phyloP scores from a whole-genome alignment of 2,113 vertebrate species.

The Scytalopus superciliaris region DNA sequence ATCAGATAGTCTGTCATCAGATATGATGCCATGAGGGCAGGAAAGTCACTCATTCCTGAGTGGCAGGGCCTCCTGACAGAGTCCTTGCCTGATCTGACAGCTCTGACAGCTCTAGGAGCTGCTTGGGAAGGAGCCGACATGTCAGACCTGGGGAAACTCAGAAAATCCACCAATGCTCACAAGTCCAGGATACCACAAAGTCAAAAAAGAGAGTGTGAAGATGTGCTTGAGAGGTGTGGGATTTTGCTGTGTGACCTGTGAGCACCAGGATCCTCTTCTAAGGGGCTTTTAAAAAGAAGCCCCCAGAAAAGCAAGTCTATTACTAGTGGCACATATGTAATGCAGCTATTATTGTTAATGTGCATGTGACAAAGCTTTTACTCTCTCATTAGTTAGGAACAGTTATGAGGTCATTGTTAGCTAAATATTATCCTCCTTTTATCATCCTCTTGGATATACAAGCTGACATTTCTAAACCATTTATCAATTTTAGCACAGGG shows the following conservation, averaged over 20 bases:
- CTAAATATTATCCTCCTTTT: slow-evolving; percentile 18
- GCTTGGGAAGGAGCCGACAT: neutral
- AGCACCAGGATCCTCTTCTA: neutral
- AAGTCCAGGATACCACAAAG: neutral
- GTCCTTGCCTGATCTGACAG: neutral
- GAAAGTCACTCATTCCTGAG: neutral
- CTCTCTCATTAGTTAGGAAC: neutral
- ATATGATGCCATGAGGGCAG: neutral
- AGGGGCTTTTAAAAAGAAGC: neutral
- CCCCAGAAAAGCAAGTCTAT: neutral
- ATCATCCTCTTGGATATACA: neutral
- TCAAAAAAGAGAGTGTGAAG: neutral
- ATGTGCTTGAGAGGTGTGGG: neutral
- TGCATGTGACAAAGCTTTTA: neutral
- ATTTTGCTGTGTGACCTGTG: neutral
- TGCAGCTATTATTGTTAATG: neutral
- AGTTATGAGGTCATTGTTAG: neutral
- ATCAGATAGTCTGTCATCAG: neutral
- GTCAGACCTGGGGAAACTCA: neutral
- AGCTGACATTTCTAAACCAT: neutral
- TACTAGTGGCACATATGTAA: neutral
- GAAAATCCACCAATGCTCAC: neutral
- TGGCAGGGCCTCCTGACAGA: neutral
- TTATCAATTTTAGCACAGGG: neutral
- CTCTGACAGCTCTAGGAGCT: neutral